Evolutionary conservation across 2,113 vertebrate species (phyloP).

Genomic region (Hippocampus abdominalis): DNA sequence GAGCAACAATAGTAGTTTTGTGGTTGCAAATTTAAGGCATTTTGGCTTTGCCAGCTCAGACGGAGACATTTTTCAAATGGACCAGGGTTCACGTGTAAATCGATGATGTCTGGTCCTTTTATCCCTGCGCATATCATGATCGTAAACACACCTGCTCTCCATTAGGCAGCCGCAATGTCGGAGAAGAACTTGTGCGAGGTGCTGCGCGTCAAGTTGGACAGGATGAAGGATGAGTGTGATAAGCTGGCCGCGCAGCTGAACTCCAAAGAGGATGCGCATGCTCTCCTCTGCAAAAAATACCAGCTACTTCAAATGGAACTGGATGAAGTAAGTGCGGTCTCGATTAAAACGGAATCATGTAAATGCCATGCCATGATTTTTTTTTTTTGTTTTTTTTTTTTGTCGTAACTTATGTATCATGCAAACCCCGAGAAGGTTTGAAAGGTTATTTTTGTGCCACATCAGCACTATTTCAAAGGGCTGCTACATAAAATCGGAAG

Average conservation of each 20-base stretch:
- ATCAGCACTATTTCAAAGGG: conserved; percentile 43
- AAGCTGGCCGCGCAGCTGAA: conserved; percentile 80
- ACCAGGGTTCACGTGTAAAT: conserved; percentile 5
- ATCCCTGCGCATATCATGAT: conserved; percentile 1
- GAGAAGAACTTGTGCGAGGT: conserved; percentile 76
- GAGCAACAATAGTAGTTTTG: not conserved
- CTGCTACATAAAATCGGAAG: conserved; percentile 27
- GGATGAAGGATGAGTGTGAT: conserved; percentile 85
- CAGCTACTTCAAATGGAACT: conserved; percentile 81
- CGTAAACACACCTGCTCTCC: conserved; percentile 23
- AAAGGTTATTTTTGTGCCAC: conserved; percentile 31
- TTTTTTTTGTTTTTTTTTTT: too few relatives aligned
- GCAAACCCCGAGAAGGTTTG: not conserved
- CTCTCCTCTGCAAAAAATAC: conserved; percentile 76
- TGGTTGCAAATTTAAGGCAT: not conserved
- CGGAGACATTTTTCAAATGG: not conserved
- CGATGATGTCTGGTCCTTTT: not conserved
- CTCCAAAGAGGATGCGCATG: conserved; percentile 74
- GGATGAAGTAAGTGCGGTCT: conserved; percentile 76
- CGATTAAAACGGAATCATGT: not conserved
- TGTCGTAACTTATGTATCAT: not conserved
- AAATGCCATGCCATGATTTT: not conserved
- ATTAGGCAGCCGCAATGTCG: conserved; percentile 77
- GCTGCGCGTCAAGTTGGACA: conserved; percentile 81
- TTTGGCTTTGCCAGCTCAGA: not conserved